phyloP scores from a whole-genome alignment of 2,113 vertebrate species.

The Pelvicachromis taeniatus region DNA sequence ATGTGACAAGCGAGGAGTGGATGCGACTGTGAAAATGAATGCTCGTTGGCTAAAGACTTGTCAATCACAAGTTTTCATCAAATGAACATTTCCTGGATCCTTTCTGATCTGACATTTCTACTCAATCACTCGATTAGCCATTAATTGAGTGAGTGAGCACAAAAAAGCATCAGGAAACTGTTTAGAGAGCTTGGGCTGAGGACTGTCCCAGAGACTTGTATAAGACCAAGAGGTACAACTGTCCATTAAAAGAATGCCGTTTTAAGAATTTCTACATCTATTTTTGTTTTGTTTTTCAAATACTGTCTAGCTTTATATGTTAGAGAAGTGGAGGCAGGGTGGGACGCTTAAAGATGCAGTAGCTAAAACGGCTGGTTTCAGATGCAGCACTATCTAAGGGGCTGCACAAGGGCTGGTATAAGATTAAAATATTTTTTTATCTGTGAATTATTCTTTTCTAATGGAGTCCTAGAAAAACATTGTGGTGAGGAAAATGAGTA shows the following conservation, averaged over 20 bases:
- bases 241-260: no score
- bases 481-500: not conserved
- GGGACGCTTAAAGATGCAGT: not conserved
- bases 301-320: not conserved
- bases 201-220: not conserved
- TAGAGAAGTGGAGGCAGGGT: not conserved
- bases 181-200: no score
- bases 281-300: not conserved
- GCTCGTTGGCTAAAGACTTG: not conserved
- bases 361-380: not conserved
- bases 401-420: not conserved
- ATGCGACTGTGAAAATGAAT: not conserved
- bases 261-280: not conserved
- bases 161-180: not conserved
- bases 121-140: not conserved
- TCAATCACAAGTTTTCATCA: not conserved
- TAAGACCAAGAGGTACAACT: not conserved
- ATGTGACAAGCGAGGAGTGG: not conserved
- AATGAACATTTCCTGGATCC: not conserved
- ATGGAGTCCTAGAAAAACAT: not conserved
- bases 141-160: not conserved
- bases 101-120: not conserved
- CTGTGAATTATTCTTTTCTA: not conserved
- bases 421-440: not conserved
- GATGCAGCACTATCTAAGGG: not conserved